Evolutionary conservation across 1,140 invertebrate genomes (phyloP).

Genomic region (Alviniconcha marisindica): DNA sequence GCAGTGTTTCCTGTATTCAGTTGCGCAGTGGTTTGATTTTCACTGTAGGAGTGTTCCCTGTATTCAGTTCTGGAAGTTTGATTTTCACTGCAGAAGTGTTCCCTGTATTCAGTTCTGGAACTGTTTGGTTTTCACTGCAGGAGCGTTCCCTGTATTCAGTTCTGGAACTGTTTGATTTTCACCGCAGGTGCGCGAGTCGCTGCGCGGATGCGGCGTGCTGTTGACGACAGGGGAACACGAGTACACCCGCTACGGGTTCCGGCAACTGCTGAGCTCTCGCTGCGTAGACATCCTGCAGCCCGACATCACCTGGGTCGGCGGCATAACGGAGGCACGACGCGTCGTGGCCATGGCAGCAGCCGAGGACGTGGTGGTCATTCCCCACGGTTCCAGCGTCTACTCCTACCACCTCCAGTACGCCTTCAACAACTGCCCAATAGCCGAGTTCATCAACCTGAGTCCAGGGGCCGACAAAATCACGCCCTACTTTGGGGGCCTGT

Average conservation of each 20-base stretch:
- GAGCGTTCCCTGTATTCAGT: too few relatives aligned
- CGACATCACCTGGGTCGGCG: conserved; percentile 71
- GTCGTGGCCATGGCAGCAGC: conserved; percentile 70
- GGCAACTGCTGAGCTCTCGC: conserved; percentile 61
- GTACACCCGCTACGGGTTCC: conserved; percentile 70
- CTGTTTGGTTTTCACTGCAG: too few relatives aligned
- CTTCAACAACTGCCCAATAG: conserved; percentile 69
- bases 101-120: too few relatives aligned
- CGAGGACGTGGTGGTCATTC: conserved; percentile 66
- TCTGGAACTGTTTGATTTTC: too few relatives aligned
- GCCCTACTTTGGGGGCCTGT: conserved; percentile 71
- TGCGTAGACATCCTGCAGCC: conserved; percentile 73
- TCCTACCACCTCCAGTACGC: conserved; percentile 73
- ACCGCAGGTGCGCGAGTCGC: conserved; percentile 62
- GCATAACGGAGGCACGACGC: conserved; percentile 68
- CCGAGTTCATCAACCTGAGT: conserved; percentile 70
- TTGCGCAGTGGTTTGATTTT: too few relatives aligned
- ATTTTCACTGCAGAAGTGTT: too few relatives aligned
- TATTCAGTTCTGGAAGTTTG: too few relatives aligned
- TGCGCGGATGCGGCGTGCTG: conserved; percentile 61
- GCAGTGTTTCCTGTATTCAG: too few relatives aligned
- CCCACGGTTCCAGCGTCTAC: conserved; percentile 71
- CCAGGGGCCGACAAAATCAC: conserved; percentile 65
- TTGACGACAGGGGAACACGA: conserved; percentile 72
- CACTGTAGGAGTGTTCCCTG: too few relatives aligned